Percentiles rank a stretch among this genome's conserved stretches.
phyloP scores from a whole-genome alignment of 2,888 invertebrate species.

The Aphodius granarius region DNA sequence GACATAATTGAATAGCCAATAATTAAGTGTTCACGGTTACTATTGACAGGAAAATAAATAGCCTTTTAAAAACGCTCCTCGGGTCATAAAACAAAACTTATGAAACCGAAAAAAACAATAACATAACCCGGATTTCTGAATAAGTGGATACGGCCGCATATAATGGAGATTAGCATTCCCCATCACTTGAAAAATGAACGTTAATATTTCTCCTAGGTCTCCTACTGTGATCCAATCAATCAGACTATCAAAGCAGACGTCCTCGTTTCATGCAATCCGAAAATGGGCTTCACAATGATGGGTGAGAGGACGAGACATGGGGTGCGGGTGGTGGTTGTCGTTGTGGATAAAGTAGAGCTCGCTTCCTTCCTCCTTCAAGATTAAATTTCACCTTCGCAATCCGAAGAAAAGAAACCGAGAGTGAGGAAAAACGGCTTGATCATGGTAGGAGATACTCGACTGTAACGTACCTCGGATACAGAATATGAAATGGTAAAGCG shows the following conservation, averaged over 20 bases:
- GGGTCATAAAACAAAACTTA: not conserved
- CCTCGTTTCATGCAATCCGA: conserved; percentile 11
- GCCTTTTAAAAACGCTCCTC: not conserved
- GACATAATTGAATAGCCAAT: not conserved
- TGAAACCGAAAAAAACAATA: not conserved
- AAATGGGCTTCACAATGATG: conserved; percentile 10
- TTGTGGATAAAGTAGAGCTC: not conserved
- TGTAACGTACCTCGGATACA: conserved; percentile 28
- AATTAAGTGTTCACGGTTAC: not conserved
- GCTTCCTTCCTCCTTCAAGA: conserved; percentile 22
- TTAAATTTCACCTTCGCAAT: conserved; percentile 27
- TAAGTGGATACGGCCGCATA: not conserved
- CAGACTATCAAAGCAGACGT: conserved; percentile 13
- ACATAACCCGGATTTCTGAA: not conserved
- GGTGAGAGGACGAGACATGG: conserved; percentile 4
- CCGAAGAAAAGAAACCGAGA: conserved; percentile 7
- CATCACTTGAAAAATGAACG: conserved; percentile 12
- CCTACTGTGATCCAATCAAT: conserved; percentile 16
- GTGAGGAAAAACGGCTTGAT: conserved; percentile 16
- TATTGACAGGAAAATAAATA: not conserved
- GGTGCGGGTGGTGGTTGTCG: conserved; percentile 22
- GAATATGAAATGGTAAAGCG: conserved; percentile 35
- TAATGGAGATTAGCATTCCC: not conserved
- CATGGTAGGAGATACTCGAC: conserved; percentile 27
- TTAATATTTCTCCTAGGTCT: conserved; percentile 11